phyloP scores from a whole-genome alignment of 2,797 vertebrate genomes.

The Anguilla pacifica region DNA sequence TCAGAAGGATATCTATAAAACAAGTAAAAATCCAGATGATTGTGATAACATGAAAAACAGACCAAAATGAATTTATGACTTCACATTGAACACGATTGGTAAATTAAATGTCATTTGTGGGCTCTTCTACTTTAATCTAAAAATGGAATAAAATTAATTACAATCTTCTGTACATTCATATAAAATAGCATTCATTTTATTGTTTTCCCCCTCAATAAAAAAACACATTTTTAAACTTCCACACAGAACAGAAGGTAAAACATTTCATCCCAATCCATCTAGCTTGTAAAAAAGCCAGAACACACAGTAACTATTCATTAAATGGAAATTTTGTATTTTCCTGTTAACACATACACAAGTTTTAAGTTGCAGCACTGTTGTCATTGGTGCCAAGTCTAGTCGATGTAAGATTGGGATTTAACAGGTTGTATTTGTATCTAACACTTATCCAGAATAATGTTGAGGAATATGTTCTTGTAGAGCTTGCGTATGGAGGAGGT shows the following conservation, averaged over 20 bases:
- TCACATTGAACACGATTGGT: background rate
- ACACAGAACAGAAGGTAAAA: background rate
- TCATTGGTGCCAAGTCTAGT: slow-evolving; percentile 50
- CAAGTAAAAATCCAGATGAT: background rate
- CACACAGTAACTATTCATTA: background rate
- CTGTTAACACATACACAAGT: background rate
- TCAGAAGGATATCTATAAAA: background rate
- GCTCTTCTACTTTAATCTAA: background rate
- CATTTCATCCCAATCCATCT: background rate
- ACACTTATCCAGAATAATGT: slow-evolving; percentile 79
- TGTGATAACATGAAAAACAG: background rate
- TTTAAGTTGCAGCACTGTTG: background rate
- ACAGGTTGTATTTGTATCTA: slow-evolving; percentile 69
- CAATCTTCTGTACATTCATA: slow-evolving; percentile 18
- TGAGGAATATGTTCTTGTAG: slow-evolving; percentile 86
- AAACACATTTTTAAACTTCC: background rate
- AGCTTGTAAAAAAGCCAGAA: slow-evolving; percentile 8
- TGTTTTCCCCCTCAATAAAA: slow-evolving; percentile 4
- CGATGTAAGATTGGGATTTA: slow-evolving; percentile 70
- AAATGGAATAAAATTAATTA: slow-evolving; percentile 30
- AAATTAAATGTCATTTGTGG: background rate
- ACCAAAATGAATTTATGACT: background rate
- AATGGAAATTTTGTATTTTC: background rate
- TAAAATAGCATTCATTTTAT: slow-evolving; percentile 3
- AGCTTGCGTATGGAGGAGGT: slow-evolving; percentile 80